Evolutionary conservation across 2,113 vertebrate species (phyloP), one percentile per base, ranked within the genome.

Genomic region (Corydoras maculifer): DNA sequence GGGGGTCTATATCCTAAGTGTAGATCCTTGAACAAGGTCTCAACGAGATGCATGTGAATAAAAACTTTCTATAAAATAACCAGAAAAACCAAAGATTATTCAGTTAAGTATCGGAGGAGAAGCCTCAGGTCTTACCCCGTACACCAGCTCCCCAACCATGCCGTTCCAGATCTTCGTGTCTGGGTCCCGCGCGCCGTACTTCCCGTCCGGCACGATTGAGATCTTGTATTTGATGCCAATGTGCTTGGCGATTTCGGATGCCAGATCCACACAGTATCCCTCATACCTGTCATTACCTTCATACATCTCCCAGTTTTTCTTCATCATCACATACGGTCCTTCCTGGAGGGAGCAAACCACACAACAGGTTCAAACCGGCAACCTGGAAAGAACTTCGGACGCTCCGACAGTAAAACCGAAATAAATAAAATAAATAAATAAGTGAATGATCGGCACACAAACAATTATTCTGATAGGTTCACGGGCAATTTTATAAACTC

Each of bases 111-210:
- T 53, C 51, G 3, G 2, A 53, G 51, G 15, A 35, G 35, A 11
- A 59, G 55, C 25, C 14, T 6, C 15, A 29, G 35, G 3, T 72
- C 94, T 94, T 91, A 99, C 97, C 94, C 96, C 96, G 88, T 98
- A 99, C 83, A 99, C 97, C 92, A 99, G 97, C 87, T 99, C 97
- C 92, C 97, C 97, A 81, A 99, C 97, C 97, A 99, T 99, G 82
- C 97, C 97, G 82, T 99, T 99, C 97, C 97, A 99, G 88, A 99
- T 98, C 92, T 98, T 99, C 73, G 97, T 99, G 83, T 98, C 95
- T 81, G 96, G 93, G 87, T 99, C 96, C 86, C 97, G 90, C 87
- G 96, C 97, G 86, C 97, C 97, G 49, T 99, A 99, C 85, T 98
- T 98, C 80, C 97, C 97, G 81, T 99, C 97, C 15, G 95, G 95